Evolutionary conservation across 1,140 invertebrate genomes (phyloP), one percentile per base, ranked within the genome.

Genomic region (Plectrocnemia conspersa): DNA sequence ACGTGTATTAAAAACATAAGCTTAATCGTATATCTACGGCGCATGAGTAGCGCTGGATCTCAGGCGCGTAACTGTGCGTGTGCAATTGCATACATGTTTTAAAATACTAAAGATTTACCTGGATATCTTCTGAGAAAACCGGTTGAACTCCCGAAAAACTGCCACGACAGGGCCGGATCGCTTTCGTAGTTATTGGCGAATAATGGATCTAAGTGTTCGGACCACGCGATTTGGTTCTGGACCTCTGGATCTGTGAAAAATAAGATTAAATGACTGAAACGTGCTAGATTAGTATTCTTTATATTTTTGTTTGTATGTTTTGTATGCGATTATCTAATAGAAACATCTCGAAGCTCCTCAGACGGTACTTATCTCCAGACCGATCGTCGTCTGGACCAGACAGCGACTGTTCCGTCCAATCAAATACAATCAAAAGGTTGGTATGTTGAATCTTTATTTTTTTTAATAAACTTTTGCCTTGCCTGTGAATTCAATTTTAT

Each of bases 91-190:
- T n/a, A n/a, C n/a, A n/a, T n/a, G n/a, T n/a, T n/a, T n/a, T n/a
- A n/a, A n/a, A 47, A 29, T 33, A 19, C 6, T 7, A 42, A 25
- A 46, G 10, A 27, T 64, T 65, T 76, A 90, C 92, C 93, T 69
- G 94, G 95, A 78, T 93, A 97, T 63, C 92, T 82, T 62, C 94
- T 78, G 65, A 98, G 79, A 70, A 97, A 96, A 25, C 95, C 94
- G 1, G 83, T 80, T 27, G 89, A 86, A 44, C 91, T 93, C 45
- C 94, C 93, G 73, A 95, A 97, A 75, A 94, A 98, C 74, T 98
- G 95, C 93, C 93, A 97, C 15, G 91, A 88, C 4, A 98, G 78
- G 0, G 89, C 83, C 1, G 90, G 86, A 77, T 97, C 92, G 63
- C 85, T 84, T 67, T 94, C 86, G 64, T 91, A 90, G 76, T 98